Conservation (phyloP, 2,797 vertebrate species). For the Notolabrus celidotus region DNA sequence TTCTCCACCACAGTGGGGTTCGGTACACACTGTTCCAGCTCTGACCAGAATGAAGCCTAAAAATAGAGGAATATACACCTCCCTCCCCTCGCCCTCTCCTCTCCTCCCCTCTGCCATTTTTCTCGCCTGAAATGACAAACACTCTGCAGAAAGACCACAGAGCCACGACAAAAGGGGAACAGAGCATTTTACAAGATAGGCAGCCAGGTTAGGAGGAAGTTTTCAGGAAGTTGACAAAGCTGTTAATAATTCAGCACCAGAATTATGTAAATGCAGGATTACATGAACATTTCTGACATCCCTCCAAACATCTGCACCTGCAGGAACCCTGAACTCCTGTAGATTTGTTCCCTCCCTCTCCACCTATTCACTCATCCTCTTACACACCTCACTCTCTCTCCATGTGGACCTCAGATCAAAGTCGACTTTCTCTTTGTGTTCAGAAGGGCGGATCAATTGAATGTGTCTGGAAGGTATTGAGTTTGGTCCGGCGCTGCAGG, state of each 20-base stretch:
- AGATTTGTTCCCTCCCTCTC: slow-evolving; percentile 15
- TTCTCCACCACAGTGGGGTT: slow-evolving; percentile 46
- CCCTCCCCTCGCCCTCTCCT: slow-evolving; percentile 22
- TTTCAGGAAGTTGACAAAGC: slow-evolving; percentile 13
- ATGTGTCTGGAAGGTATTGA: slow-evolving; percentile 57
- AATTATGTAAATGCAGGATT: neutral
- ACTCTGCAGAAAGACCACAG: slow-evolving; percentile 40
- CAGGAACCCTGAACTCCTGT: slow-evolving; percentile 1
- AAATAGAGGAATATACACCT: slow-evolving; percentile 74
- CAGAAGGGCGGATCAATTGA: slow-evolving; percentile 53
- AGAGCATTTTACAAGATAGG: slow-evolving; percentile 26
- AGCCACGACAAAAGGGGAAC: slow-evolving; percentile 5
- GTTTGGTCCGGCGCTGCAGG: slow-evolving; percentile 39
- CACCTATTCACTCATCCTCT: slow-evolving; percentile 17
- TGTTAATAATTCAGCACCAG: neutral
- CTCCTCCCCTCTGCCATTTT: slow-evolving; percentile 36
- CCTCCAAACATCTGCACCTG: slow-evolving; percentile 17
- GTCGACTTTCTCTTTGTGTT: slow-evolving; percentile 52
- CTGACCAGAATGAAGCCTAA: slow-evolving; percentile 69
- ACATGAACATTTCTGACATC: slow-evolving; percentile 17
- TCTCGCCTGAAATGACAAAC: slow-evolving; percentile 58
- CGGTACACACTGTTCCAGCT: slow-evolving; percentile 73
- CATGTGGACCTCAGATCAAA: slow-evolving; percentile 65
- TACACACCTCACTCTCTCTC: slow-evolving; percentile 27
- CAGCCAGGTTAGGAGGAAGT: slow-evolving; percentile 11